Conservation (phyloP, 2,888 invertebrate genomes). For the Argynnis bischoffii region DNA sequence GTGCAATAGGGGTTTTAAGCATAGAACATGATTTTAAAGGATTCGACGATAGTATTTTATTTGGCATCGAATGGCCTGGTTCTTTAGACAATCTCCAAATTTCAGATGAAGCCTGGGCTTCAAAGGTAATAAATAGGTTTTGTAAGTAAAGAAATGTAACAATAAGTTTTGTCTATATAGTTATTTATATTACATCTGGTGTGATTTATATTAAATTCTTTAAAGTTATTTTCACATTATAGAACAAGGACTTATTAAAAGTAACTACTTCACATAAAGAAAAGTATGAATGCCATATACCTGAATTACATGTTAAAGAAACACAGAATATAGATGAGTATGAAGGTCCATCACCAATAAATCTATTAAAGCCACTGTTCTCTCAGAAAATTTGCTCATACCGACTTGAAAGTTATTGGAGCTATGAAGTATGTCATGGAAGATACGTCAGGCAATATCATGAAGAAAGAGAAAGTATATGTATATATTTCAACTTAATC, state of each 20-base stretch:
- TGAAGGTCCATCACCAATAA: conserved; percentile 88
- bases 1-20: conserved; percentile 52
- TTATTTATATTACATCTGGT: neutral
- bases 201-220: neutral
- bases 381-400: conserved; percentile 91
- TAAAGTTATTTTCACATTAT: conserved; percentile 33
- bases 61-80: conserved; percentile 90
- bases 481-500: neutral
- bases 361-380: conserved; percentile 89
- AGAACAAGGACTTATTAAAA: conserved; percentile 82
- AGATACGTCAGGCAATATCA: conserved; percentile 96
- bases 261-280: conserved; percentile 91
- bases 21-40: conserved; percentile 86
- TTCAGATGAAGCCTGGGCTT: conserved; percentile 53
- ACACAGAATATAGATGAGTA: conserved; percentile 83
- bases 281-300: conserved; percentile 91
- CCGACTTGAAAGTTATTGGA: conserved; percentile 95
- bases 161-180: neutral
- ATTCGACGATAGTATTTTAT: conserved; percentile 91
- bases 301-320: conserved; percentile 82
- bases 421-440: conserved; percentile 98
- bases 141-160: neutral
- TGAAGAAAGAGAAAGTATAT: conserved; percentile 91
- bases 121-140: conserved; percentile 50
- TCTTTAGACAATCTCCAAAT: conserved; percentile 52